These are phyloP conservation scores for Falcunculus frontatus DNA, from an alignment of 2,113 vertebrate genomes.

Conservation along the genomic window DNA sequence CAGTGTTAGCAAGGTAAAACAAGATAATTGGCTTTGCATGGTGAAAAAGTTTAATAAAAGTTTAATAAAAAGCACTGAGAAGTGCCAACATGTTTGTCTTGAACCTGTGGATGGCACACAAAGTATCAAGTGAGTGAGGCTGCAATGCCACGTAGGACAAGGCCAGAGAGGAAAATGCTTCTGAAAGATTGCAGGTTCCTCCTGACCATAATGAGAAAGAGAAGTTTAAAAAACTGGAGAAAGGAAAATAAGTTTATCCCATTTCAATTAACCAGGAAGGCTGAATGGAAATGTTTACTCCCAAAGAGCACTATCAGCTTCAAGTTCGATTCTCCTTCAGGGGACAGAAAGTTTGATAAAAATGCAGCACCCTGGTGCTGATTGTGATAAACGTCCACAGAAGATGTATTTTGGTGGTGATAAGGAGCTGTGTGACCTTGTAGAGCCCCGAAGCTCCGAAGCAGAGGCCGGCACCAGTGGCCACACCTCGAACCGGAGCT, in stretches of 20 bases:
- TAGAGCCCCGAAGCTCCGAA: not conserved
- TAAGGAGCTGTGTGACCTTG: conserved; percentile 37
- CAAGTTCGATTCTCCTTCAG: conserved; percentile 30
- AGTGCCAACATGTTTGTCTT: not conserved
- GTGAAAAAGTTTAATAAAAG: not conserved
- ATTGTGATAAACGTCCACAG: not conserved
- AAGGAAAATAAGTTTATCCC: not conserved
- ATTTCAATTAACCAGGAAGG: not conserved
- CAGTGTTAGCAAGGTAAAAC: not conserved
- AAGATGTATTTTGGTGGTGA: not conserved
- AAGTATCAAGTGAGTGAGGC: not conserved
- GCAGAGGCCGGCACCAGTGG: not conserved
- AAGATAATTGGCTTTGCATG: not conserved
- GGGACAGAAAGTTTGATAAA: conserved; percentile 44
- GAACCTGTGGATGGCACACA: not conserved
- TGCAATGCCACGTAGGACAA: not conserved
- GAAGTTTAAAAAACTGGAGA: not conserved
- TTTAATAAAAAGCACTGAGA: not conserved
- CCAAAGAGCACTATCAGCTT: not conserved
- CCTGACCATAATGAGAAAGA: not conserved
- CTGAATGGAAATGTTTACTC: conserved; percentile 22
- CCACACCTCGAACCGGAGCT: not conserved
- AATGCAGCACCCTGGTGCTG: not conserved
- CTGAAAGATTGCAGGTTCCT: not conserved
- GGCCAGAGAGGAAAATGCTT: not conserved